Conservation (phyloP, 1,140 invertebrate species). For the Platyscapa corneri region DNA sequence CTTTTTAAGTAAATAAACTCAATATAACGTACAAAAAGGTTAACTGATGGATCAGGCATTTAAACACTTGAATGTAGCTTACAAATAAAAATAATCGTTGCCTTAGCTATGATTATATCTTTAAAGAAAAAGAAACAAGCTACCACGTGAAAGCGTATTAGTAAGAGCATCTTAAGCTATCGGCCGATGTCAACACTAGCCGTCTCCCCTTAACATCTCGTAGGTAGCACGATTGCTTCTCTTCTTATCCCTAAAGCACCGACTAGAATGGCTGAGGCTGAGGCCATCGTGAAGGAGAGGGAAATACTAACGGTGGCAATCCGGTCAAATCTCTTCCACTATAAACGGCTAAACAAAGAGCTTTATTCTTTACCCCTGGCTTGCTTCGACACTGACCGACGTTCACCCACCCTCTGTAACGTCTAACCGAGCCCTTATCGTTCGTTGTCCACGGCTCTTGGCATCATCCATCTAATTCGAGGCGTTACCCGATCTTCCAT, state of each 20-base stretch:
- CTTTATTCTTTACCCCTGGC: conserved; percentile 69
- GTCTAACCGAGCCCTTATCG: conserved; percentile 35
- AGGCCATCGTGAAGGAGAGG: conserved; percentile 35
- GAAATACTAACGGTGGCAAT: conserved; percentile 68
- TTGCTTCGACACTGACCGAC: conserved; percentile 47
- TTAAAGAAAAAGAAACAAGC: conserved; percentile 28
- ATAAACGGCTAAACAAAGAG: conserved; percentile 76
- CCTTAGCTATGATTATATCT: conserved; percentile 25
- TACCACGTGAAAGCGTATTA: conserved; percentile 17
- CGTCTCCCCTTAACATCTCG: conserved; percentile 22
- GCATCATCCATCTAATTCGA: conserved; percentile 53
- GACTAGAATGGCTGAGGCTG: background rate
- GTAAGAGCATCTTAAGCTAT: conserved; percentile 32
- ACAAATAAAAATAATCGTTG: conserved; percentile 5
- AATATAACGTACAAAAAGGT: conserved; percentile 57
- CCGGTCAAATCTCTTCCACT: conserved; percentile 73
- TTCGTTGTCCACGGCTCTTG: conserved; percentile 42
- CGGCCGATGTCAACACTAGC: conserved; percentile 1
- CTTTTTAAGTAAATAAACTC: too few species aligned
- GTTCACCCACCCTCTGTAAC: conserved; percentile 4
- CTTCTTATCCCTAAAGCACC: background rate
- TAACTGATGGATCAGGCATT: conserved; percentile 51
- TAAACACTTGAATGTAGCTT: background rate
- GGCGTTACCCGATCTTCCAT: conserved; percentile 16
- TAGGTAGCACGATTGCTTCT: background rate